phyloP scores from a whole-genome alignment of 2,797 vertebrate species.

The Cheirogaleus major region DNA sequence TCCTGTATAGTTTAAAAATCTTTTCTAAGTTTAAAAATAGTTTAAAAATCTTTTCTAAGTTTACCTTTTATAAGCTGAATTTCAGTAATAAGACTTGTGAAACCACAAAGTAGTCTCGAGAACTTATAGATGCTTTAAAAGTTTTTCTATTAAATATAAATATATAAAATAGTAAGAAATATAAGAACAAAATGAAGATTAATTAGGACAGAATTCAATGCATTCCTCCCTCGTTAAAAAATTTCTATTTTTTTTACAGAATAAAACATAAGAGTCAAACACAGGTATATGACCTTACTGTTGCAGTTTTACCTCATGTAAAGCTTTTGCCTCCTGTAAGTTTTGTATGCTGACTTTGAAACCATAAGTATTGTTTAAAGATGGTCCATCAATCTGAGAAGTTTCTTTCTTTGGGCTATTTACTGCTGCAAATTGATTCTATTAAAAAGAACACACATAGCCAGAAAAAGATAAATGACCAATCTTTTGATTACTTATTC shows the following conservation, averaged over 20 bases:
- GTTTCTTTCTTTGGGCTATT: conserved; percentile 92
- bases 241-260: neutral
- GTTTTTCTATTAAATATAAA: neutral
- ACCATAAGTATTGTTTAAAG: conserved; percentile 96
- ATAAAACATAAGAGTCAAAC: neutral
- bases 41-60: conserved; percentile 28
- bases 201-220: conserved; percentile 14
- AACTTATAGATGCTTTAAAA: conserved; percentile 6
- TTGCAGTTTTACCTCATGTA: conserved; percentile 94
- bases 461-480: conserved; percentile 72
- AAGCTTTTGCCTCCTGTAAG: conserved; percentile 96
- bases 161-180: conserved; percentile 10
- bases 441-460: conserved; percentile 59
- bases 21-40: neutral
- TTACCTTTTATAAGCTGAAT: conserved; percentile 35
- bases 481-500: conserved; percentile 43
- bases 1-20: neutral
- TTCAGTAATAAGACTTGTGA: conserved; percentile 40
- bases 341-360: conserved; percentile 99
- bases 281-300: neutral
- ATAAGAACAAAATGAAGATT: conserved; percentile 33
- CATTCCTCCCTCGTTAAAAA: conserved; percentile 29
- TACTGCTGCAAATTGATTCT: conserved; percentile 96
- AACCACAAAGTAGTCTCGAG: conserved; percentile 11
- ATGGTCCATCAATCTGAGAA: conserved; percentile 97